Base-by-base conservation (phyloP, 2,797 vertebrate genomes). In the Peromyscus attwateri region DNA sequence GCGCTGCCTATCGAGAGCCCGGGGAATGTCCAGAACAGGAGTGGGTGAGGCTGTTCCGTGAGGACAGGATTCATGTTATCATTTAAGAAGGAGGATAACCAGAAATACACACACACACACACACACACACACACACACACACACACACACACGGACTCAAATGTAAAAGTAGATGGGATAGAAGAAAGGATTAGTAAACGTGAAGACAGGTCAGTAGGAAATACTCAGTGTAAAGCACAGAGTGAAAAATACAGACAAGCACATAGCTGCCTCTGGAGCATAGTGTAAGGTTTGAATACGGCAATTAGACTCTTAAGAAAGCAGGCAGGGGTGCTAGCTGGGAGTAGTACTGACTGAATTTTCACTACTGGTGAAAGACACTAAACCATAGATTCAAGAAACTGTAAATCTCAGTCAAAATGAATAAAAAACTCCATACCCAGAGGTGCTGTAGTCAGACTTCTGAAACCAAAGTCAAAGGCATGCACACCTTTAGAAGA, bases 361-460 rank as follows among this genome's bases (percentile, higher is more conserved):
- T 77, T 83, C 2, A 66, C 19, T 17, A 66, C 71, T 83, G 76
- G 57, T 92, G 70, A 73, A 87, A 87, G 25, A 89, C 31, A 29
- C 76, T 90, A 66, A 96, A 62, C 16, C 49, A 62, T 25, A 93
- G 52, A 55, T 77, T 94, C 34, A 89, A 85, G 66, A 95, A 90
- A 70, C 46, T 73, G 60, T 29, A 62, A 34, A 64, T 83, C 11
- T 92, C 77, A 83, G 64, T 40, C 31, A 43, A 81, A 95, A 90
- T 76, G 34, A 70, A 90, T 46, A 23, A 27, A 52, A 34, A 75
- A 76, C 27, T 76, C 40, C 73, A 27, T 46, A 76, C 57, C 21
- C n/a, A 81, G 66, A 25, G 62, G 19, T n/a, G 75, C 31, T 25
- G 7, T 40, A 49, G 46, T 75, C 84, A 89, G 64, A 81, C 29